These are phyloP conservation scores for Tetragnatha versicolor DNA, from an alignment of 1,140 invertebrate species.

Conservation along the genomic window DNA sequence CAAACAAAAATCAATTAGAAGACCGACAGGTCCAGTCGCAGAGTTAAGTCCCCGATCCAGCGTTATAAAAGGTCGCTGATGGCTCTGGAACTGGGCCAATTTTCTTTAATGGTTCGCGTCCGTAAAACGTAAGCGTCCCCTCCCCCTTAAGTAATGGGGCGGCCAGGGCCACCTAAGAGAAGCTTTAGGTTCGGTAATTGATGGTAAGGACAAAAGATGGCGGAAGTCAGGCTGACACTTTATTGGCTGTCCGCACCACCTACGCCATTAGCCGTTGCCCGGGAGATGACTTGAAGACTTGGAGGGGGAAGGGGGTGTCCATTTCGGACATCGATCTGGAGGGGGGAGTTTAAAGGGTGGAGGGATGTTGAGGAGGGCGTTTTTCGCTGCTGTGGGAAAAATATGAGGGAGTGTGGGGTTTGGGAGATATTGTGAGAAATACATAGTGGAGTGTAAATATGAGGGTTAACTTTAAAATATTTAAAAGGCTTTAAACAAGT, in stretches of 20 bases:
- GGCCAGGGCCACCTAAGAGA: constrained; percentile 49
- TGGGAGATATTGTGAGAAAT: no score
- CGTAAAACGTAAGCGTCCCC: constrained; percentile 43
- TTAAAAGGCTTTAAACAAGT: no score
- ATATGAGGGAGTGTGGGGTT: no score
- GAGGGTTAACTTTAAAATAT: no score
- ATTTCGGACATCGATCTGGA: neutral
- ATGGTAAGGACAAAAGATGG: constrained; percentile 54
- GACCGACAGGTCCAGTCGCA: neutral
- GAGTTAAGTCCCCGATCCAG: constrained; percentile 24
- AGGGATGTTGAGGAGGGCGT: neutral
- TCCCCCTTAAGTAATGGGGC: constrained; percentile 48
- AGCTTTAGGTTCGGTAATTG: constrained; percentile 45
- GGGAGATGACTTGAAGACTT: constrained; percentile 44
- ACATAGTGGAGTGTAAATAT: no score
- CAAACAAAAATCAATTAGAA: neutral
- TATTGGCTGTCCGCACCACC: constrained; percentile 54
- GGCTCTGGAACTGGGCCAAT: constrained; percentile 49
- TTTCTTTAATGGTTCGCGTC: constrained; percentile 49
- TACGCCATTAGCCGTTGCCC: constrained; percentile 50
- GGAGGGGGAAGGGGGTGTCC: neutral
- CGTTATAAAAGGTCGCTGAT: constrained; percentile 44
- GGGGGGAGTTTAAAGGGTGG: neutral
- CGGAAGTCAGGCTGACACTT: constrained; percentile 54
- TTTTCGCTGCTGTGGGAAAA: no score